Conservation (phyloP, 2,888 invertebrate genomes). For the Drosophila prostipennis region DNA sequence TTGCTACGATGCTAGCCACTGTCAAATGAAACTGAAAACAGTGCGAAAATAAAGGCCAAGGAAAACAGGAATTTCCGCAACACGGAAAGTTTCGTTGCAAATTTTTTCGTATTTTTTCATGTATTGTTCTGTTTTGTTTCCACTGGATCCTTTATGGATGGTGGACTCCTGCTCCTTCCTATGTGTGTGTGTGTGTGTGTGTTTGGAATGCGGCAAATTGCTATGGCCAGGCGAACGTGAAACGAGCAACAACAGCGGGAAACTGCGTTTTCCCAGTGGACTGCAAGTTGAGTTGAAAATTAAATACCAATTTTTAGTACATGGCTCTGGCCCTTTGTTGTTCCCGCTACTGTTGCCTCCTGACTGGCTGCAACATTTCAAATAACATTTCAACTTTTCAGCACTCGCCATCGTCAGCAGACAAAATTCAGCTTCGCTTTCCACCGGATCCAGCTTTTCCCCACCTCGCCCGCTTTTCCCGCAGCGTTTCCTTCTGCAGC, state of each 20-base stretch:
- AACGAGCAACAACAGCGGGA: conserved; percentile 23
- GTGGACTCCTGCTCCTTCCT: conserved; percentile 15
- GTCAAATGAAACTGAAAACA: conserved; percentile 39
- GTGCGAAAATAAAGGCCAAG: conserved; percentile 11
- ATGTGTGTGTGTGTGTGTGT: conserved; percentile 47
- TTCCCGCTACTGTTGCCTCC: conserved; percentile 39
- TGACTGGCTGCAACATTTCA: conserved; percentile 71
- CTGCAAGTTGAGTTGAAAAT: conserved; percentile 72
- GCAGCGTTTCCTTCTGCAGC: conserved; percentile 38
- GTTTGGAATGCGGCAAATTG: conserved; percentile 53
- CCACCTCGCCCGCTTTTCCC: neutral
- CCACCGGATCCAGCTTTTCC: conserved; percentile 8
- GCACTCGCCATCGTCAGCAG: conserved; percentile 56
- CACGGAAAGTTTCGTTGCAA: conserved; percentile 24
- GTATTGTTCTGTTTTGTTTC: conserved; percentile 21
- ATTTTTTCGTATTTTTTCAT: conserved; percentile 21
- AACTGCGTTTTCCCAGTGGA: conserved; percentile 55
- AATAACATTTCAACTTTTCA: conserved; percentile 77
- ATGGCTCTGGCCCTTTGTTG: conserved; percentile 39
- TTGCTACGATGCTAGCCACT: neutral
- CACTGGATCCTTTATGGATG: conserved; percentile 29
- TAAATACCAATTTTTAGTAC: conserved; percentile 76
- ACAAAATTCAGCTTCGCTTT: conserved; percentile 42
- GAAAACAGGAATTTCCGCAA: conserved; percentile 29
- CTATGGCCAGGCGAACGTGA: conserved; percentile 35